These are phyloP conservation scores for Parazoanthus darwini DNA, from an alignment of 92 coral and sea anemone genomes.

Conservation along the genomic window DNA sequence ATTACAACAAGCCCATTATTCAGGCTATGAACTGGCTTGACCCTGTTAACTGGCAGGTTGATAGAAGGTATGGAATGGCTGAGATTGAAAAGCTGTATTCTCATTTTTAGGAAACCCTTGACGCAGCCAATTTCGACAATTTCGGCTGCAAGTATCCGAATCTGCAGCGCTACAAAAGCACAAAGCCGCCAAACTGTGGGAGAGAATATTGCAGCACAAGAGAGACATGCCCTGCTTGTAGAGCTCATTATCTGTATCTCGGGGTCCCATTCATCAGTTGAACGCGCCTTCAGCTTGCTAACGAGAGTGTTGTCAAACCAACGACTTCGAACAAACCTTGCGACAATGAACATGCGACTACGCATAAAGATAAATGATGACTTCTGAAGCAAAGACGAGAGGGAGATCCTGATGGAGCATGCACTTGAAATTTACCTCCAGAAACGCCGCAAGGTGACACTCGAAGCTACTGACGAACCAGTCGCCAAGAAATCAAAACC, in stretches of 20 bases:
- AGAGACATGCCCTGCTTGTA: conserved; percentile 38
- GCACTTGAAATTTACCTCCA: conserved; percentile 49
- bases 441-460: conserved; percentile 38
- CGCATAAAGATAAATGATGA: conserved; percentile 41
- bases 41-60: conserved; percentile 22
- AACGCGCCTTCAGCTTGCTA: conserved; percentile 47
- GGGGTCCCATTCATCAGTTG: conserved; percentile 49
- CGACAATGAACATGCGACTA: conserved; percentile 47
- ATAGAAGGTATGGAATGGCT: conserved; percentile 5
- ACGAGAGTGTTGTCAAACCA: conserved; percentile 48
- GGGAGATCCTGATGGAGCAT: conserved; percentile 37
- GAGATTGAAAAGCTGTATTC: conserved; percentile 16
- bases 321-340: conserved; percentile 41
- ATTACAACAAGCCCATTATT: conserved; percentile 19
- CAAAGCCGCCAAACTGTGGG: conserved; percentile 20
- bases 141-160: conserved; percentile 7
- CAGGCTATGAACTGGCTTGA: conserved; percentile 22
- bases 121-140: conserved; percentile 12
- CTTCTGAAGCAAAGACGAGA: conserved; percentile 49
- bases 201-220: conserved; percentile 12
- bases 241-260: conserved; percentile 47
- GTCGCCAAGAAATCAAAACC: conserved; percentile 29
- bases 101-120: conserved; percentile 25
- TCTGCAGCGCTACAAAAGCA: conserved; percentile 23
- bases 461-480: conserved; percentile 15